Evolutionary conservation across 2,113 vertebrate genomes (phyloP).

Genomic region (Atrichornis clamosus): DNA sequence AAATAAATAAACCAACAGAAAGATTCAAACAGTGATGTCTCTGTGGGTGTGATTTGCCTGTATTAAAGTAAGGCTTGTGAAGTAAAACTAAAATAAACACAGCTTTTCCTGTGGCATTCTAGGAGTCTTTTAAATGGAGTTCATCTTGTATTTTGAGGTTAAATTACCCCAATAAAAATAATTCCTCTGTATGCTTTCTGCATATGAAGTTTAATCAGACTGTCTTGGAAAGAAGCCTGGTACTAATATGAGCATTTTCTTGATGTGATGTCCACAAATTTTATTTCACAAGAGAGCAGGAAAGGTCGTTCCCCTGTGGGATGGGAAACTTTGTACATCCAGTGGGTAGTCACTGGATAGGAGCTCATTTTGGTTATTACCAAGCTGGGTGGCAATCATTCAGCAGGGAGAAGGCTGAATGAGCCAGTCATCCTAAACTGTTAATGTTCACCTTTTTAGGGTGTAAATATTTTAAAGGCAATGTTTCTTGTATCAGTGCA

Average conservation of each 20-base stretch:
- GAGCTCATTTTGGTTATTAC: background rate
- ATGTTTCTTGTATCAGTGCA: background rate
- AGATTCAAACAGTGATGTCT: background rate
- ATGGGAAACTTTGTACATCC: background rate
- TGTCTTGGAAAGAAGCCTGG: background rate
- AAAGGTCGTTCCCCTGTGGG: background rate
- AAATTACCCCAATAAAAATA: background rate
- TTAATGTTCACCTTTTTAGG: background rate
- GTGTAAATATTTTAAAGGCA: background rate
- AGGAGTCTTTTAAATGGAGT: background rate
- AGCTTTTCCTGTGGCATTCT: background rate
- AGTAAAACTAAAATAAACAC: background rate
- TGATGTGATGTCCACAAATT: background rate
- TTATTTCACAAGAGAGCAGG: background rate
- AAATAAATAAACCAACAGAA: background rate
- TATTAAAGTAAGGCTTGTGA: background rate
- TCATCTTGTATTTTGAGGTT: background rate
- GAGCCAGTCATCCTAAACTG: background rate
- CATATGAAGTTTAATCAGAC: background rate
- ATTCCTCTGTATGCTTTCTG: background rate
- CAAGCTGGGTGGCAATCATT: background rate
- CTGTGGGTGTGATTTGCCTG: background rate
- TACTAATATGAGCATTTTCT: background rate
- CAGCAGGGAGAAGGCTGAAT: background rate
- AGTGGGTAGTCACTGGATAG: background rate